A percentile compares a stretch with the other conserved stretches of the same genome.
Evolutionary conservation across 2,888 invertebrate species (phyloP).

Genomic region (Scelioninae gen. 1): DNA sequence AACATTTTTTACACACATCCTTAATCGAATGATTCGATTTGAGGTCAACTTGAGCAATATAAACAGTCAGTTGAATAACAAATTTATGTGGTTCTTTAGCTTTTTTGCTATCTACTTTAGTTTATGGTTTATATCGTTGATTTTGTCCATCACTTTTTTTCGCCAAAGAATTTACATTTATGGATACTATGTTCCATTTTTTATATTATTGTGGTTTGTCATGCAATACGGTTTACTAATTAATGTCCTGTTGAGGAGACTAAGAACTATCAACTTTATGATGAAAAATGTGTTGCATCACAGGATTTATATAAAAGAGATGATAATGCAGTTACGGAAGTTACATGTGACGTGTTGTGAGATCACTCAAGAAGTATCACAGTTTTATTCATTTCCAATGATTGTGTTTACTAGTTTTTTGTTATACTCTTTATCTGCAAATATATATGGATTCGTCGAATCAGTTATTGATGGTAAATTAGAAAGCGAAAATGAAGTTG

Average conservation of each 20-base stretch:
- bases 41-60: too few species aligned
- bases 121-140: too few species aligned
- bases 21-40: too few species aligned
- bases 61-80: too few species aligned
- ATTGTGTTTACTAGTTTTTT: constrained; percentile 7
- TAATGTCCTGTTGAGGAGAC: constrained; percentile 6
- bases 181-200: constrained; percentile 42
- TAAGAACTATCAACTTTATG: constrained; percentile 25
- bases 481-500: background rate
- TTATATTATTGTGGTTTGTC: constrained; percentile 33
- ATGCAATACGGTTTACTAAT: constrained; percentile 36
- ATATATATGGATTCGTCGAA: constrained; percentile 5
- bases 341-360: constrained; percentile 26
- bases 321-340: constrained; percentile 19
- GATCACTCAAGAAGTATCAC: constrained; percentile 5
- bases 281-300: background rate
- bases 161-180: constrained; percentile 6
- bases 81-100: too few species aligned
- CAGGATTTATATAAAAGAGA: constrained; percentile 14
- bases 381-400: constrained; percentile 27
- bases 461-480: background rate
- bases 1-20: too few species aligned
- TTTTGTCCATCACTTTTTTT: too few species aligned
- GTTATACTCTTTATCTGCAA: constrained; percentile 23
- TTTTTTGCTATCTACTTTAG: too few species aligned